Conservation (phyloP, 1,140 invertebrate species). For the Ephestia elutella region DNA sequence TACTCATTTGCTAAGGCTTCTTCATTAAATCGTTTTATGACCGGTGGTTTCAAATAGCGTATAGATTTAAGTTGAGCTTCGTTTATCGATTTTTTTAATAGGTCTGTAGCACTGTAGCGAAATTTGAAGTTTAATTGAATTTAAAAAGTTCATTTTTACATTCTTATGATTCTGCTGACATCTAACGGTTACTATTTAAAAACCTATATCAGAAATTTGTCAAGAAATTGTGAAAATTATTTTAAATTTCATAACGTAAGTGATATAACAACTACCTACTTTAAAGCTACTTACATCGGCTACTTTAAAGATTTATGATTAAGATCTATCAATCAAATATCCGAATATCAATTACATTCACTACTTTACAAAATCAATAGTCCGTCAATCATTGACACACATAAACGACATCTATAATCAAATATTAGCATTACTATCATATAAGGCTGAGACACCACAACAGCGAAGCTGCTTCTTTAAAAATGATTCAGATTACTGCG, state of each 20-base stretch:
- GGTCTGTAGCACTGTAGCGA: no score
- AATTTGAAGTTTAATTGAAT: no score
- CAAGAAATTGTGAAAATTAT: no score
- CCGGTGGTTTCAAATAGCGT: no score
- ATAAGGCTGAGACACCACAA: not conserved
- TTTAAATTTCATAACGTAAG: no score
- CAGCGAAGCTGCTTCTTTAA: no score
- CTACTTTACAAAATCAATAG: not conserved
- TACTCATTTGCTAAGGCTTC: not conserved
- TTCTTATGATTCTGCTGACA: no score
- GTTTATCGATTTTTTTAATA: no score
- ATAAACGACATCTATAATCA: conserved; percentile 1
- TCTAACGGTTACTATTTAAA: no score
- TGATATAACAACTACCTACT: not conserved
- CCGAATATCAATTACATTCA: not conserved
- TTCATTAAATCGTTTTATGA: not conserved
- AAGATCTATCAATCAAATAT: not conserved
- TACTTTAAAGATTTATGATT: not conserved
- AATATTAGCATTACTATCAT: not conserved
- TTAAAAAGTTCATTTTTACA: no score
- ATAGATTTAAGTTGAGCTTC: no score
- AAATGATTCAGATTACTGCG: not conserved
- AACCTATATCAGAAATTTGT: no score
- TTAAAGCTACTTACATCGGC: not conserved
- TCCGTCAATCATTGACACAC: not conserved